Evolutionary conservation across 2,797 vertebrate species (phyloP), one percentile per base, ranked within the genome.

Genomic region (Sebastes alutus): DNA sequence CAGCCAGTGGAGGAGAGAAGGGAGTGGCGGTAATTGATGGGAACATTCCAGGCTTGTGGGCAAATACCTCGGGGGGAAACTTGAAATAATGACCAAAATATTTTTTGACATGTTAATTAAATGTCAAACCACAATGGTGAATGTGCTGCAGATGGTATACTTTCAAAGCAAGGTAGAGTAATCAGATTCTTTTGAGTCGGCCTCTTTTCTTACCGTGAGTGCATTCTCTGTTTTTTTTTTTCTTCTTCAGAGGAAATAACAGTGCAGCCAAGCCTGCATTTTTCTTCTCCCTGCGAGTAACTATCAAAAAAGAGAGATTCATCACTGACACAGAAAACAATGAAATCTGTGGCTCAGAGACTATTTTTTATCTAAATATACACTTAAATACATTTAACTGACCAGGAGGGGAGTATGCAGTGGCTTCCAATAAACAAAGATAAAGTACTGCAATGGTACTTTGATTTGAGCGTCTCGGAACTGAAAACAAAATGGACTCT

Each of bases 271-370:
- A 82, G 72, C 55, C 63, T 61, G 80, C 88, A 91, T 91, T 93
- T 92, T 89, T 89, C 87, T 89, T 86, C 86, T 89, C 85, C 81
- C 78, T 55, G 85, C 27, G 61, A 92, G 89, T 87, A 89, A 89
- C 92, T 92, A 86, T 89, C 86, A 90, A 90, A 90, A 93, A 90
- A 90, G 82, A 90, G 80, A 93, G 89, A 95, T 95, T 95, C 78
- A 94, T 95, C 92, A 95, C 90, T 95, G 93, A 94, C 94, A 94
- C n/a, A 29, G 80, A 94, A 93, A 92, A 95, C 93, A 95, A 95
- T 92, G 87, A 94, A 92, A 93, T 93, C 85, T 88, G 93, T 55
- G 65, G 80, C 88, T 89, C 64, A 14, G 89, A 91, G 89, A 90
- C 90, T 88, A 92, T 92, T 91, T 92, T 92, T 94, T 93, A 94